phyloP scores from a whole-genome alignment of 2,888 invertebrate species.

The Drosophila affinis region DNA sequence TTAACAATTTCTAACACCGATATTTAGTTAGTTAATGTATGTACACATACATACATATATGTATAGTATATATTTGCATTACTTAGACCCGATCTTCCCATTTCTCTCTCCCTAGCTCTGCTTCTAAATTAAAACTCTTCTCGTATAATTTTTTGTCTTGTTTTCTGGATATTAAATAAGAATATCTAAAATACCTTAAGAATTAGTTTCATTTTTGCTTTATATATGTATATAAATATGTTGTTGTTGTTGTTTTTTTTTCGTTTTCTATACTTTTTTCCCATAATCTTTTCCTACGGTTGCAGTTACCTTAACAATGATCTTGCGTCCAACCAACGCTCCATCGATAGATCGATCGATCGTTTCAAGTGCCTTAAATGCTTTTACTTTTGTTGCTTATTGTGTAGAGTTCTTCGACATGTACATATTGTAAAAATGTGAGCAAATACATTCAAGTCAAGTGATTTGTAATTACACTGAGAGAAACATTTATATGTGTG shows the following conservation, averaged over 20 bases:
- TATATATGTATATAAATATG: constrained; percentile 54
- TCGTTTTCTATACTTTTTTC: constrained; percentile 40
- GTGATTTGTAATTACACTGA: constrained; percentile 75
- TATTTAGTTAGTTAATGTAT: constrained; percentile 62
- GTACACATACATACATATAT: constrained; percentile 23
- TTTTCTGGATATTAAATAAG: constrained; percentile 87
- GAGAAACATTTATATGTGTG: constrained; percentile 73
- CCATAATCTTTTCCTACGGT: constrained; percentile 48
- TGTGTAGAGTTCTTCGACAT: constrained; percentile 51
- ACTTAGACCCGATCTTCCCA: constrained; percentile 37
- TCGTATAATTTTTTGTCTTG: constrained; percentile 59
- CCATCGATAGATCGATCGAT: constrained; percentile 31
- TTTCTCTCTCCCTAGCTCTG: constrained; percentile 24
- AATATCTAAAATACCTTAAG: constrained; percentile 88
- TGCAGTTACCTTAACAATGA: constrained; percentile 53
- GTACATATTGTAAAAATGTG: constrained; percentile 69
- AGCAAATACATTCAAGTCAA: constrained; percentile 74
- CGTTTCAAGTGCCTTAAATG: constrained; percentile 75
- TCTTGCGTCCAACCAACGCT: constrained; percentile 31
- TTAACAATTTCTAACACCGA: constrained; percentile 72
- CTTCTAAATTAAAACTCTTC: constrained; percentile 64
- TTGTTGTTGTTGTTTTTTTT: constrained; percentile 41
- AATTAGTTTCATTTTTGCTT: constrained; percentile 45
- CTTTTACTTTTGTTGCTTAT: constrained; percentile 57
- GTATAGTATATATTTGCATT: constrained; percentile 32